Percentiles rank a stretch among this genome's conserved stretches.
These are phyloP conservation scores for Jacana jacana DNA, from an alignment of 2,113 vertebrate species.

Conservation along the genomic window DNA sequence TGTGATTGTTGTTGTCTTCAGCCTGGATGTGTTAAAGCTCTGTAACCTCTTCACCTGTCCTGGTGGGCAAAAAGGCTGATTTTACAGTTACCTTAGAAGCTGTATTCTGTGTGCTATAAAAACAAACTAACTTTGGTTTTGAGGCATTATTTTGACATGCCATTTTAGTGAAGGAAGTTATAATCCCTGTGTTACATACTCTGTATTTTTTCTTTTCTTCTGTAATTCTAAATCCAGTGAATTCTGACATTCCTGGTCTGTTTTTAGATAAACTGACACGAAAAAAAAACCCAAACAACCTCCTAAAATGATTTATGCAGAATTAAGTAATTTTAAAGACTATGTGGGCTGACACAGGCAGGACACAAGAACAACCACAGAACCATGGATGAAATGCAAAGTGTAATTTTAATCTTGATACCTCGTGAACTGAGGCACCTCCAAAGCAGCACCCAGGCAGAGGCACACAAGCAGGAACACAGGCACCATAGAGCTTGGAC, in stretches of 20 bases:
- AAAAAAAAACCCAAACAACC: background rate
- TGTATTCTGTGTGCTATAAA: background rate
- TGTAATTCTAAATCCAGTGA: background rate
- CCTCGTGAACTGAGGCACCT: background rate
- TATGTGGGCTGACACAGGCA: background rate
- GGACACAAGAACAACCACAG: background rate
- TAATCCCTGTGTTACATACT: background rate
- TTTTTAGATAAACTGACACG: background rate
- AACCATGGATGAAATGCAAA: background rate
- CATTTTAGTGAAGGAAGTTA: background rate
- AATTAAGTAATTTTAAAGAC: background rate
- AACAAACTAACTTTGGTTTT: background rate
- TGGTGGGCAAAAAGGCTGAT: background rate
- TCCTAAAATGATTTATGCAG: background rate
- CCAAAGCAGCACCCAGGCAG: background rate
- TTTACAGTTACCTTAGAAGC: background rate
- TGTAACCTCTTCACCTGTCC: background rate
- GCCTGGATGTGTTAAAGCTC: background rate
- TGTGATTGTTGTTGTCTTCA: background rate
- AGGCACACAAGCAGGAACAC: background rate
- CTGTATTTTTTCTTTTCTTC: background rate
- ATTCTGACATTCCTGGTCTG: background rate
- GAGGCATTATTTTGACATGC: background rate
- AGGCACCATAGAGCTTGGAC: background rate
- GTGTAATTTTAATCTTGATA: background rate